phyloP scores from a whole-genome alignment of 2,888 invertebrate species.

The Limenitis camilla region DNA sequence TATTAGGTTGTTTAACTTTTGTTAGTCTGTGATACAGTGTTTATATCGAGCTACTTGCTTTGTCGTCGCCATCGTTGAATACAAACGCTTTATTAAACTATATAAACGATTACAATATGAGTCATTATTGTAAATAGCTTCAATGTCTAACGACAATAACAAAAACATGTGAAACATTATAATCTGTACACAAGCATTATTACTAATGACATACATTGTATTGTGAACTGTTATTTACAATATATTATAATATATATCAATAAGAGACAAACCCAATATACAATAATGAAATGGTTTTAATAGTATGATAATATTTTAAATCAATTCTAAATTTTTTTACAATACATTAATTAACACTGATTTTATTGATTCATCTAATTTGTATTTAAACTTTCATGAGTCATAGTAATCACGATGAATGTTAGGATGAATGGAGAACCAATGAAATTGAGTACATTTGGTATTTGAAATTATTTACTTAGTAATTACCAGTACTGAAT shows the following conservation, averaged over 20 bases:
- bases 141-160: constrained; percentile 12
- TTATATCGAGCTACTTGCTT: constrained; percentile 56
- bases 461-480: too few relatives aligned
- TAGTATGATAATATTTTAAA: not conserved
- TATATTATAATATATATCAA: too few relatives aligned
- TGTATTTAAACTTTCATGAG: not conserved
- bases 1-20: constrained; percentile 53
- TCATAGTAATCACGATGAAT: too few relatives aligned
- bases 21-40: constrained; percentile 70
- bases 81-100: constrained; percentile 21
- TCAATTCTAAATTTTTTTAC: constrained; percentile 13
- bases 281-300: not conserved
- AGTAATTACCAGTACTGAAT: too few relatives aligned
- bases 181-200: constrained; percentile 1
- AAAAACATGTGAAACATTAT: constrained; percentile 7
- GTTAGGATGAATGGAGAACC: too few relatives aligned
- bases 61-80: constrained; percentile 28
- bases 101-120: constrained; percentile 8
- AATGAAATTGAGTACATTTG: too few relatives aligned
- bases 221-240: too few relatives aligned
- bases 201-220: too few relatives aligned
- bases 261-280: not conserved
- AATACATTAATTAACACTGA: constrained; percentile 21
- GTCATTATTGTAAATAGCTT: constrained; percentile 7
- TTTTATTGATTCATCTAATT: not conserved